phyloP scores from a whole-genome alignment of 2,113 vertebrate genomes.

The Lophius piscatorius region DNA sequence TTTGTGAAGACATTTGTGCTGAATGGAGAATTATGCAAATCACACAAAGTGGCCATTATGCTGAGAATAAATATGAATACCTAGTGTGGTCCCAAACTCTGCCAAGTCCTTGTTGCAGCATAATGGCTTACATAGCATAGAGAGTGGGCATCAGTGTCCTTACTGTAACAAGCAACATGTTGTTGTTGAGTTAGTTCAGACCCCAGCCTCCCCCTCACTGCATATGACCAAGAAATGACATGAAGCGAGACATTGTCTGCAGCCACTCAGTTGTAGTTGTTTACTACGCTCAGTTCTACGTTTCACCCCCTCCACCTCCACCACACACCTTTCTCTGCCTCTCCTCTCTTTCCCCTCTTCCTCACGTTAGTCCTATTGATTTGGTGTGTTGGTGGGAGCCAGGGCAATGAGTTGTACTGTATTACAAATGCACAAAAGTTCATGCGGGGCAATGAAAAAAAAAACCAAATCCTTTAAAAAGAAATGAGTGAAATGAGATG shows the following conservation, averaged over 20 bases:
- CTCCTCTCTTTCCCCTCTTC: too few species aligned
- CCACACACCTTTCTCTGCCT: too few species aligned
- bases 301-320: background rate
- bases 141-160: constrained; percentile 36
- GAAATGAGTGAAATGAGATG: too few species aligned
- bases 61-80: constrained; percentile 10
- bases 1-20: constrained; percentile 5
- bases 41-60: constrained; percentile 32
- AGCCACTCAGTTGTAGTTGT: constrained; percentile 42
- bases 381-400: too few species aligned
- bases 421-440: too few species aligned
- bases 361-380: too few species aligned
- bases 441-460: too few species aligned
- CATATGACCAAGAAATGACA: constrained; percentile 33
- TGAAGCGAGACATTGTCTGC: constrained; percentile 64
- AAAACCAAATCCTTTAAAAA: too few species aligned
- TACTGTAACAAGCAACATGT: constrained; percentile 45
- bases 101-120: constrained; percentile 48
- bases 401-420: too few species aligned
- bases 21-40: constrained; percentile 6
- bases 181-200: constrained; percentile 49
- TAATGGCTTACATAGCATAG: constrained; percentile 49
- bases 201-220: constrained; percentile 34
- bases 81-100: constrained; percentile 18
- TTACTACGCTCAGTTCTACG: constrained; percentile 18